Base-by-base conservation (phyloP, 2,113 vertebrate genomes). In the Ochotona princeps region DNA sequence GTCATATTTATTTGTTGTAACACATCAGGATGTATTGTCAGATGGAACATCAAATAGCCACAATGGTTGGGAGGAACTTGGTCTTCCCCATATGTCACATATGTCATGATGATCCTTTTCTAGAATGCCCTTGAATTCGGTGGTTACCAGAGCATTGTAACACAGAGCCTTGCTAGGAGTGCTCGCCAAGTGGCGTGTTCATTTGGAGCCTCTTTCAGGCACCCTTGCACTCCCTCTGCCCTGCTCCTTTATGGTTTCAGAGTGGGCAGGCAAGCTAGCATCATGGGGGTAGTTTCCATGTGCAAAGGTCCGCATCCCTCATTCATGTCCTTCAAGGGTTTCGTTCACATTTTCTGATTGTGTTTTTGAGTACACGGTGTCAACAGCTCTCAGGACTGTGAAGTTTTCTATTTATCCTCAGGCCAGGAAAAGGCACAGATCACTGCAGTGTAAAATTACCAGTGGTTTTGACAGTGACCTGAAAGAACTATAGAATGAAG, bases 381-480 rank as follows among this genome's bases (percentile, higher is more conserved):
- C 94, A 95, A 81, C 0, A 96, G 95, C 70, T 90, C 96, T 95
- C 92, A 89, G 95, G 95, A 95, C 92, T 94, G 96, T 96, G 96
- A 96, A 92, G 95, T 89, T 94, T 96, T 97, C 86, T 91, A 93
- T 97, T 95, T 96, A 89, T 90, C 95, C 89, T 90, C 82, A 91
- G 95, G 93, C 90, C 91, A 90, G 47, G 78, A 91, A 97, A 97
- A 97, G 89, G 91, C 96, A 93, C 81, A 96, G 95, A 96, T 92
- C 9, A 94, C 70, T 90, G 89, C 92, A 54, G 8, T 95, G 92
- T 96, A 94, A 97, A 97, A 89, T 85, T 92, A 94, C 96, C 65
- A 32, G 67, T 79, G 92, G 86, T 97, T 96, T 94, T 94, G 96
- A 97, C 96, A 67, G 95, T 35, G 63, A 96, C 95, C 92, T 54